Evolutionary conservation across 2,113 vertebrate genomes (phyloP).

Genomic region (Dromiciops gliroides): DNA sequence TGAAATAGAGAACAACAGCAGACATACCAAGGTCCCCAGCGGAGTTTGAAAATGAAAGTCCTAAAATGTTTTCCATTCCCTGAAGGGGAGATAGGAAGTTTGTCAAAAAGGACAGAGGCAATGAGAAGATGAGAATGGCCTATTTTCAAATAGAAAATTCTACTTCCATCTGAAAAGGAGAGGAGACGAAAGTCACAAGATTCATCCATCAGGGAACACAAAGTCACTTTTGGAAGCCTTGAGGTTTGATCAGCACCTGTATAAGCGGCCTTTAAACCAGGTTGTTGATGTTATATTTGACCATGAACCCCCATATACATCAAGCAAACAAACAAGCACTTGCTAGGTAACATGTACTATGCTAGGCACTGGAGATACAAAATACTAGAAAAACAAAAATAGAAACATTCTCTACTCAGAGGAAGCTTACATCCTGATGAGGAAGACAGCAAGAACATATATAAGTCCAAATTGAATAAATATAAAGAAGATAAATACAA

Average conservation of each 20-base stretch:
- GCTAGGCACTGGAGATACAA: neutral
- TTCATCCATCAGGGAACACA: neutral
- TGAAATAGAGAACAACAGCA: conserved; percentile 15
- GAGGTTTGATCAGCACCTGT: neutral
- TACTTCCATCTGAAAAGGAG: too few species aligned
- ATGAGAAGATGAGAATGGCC: too few species aligned
- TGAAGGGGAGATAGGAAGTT: conserved; percentile 31
- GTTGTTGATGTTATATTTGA: neutral
- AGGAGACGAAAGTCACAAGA: neutral
- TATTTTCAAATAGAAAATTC: too few species aligned
- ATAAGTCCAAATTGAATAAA: neutral
- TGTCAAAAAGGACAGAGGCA: neutral
- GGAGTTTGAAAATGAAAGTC: conserved; percentile 40
- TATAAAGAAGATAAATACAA: neutral
- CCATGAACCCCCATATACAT: neutral
- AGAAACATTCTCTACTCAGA: neutral
- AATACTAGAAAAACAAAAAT: neutral
- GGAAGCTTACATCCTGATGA: neutral
- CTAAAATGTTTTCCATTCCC: conserved; percentile 2
- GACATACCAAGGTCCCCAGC: neutral
- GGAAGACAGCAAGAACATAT: neutral
- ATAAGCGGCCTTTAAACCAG: neutral
- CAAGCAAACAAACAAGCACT: neutral
- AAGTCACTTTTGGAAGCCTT: conserved; percentile 15
- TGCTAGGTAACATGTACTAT: neutral